Conservation (phyloP, 2,888 invertebrate species). For the Dynastes hyllus region DNA sequence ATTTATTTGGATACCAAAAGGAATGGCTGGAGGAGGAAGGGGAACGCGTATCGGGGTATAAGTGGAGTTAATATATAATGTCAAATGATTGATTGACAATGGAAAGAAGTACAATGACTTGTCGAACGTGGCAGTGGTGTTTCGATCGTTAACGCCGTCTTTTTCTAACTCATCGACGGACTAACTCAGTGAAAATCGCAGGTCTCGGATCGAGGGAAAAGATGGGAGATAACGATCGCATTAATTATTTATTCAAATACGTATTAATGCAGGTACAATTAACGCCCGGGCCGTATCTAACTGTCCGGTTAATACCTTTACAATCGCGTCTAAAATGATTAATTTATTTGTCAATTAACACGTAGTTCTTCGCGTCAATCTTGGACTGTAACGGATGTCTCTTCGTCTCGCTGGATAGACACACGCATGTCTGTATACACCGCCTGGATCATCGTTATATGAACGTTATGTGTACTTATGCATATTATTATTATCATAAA, state of each 20-base stretch:
- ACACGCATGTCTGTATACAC: not conserved
- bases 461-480: slow-evolving; percentile 18
- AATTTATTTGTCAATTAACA: slow-evolving; percentile 48
- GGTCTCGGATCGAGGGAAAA: too few species aligned
- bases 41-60: slow-evolving; percentile 23
- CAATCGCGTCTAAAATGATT: slow-evolving; percentile 46
- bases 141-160: slow-evolving; percentile 43
- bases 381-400: slow-evolving; percentile 14
- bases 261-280: slow-evolving; percentile 48
- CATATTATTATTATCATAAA: slow-evolving; percentile 2
- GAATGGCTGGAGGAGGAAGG: not conserved
- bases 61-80: slow-evolving; percentile 56
- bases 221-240: slow-evolving; percentile 41
- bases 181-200: too few species aligned
- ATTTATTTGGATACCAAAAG: not conserved
- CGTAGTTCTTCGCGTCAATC: slow-evolving; percentile 38
- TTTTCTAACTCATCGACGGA: slow-evolving; percentile 36
- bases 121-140: slow-evolving; percentile 51
- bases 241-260: slow-evolving; percentile 50
- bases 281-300: slow-evolving; percentile 15
- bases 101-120: slow-evolving; percentile 57
- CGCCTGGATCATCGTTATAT: not conserved
- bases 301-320: slow-evolving; percentile 45
- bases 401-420: not conserved
- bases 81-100: slow-evolving; percentile 58